Evolutionary conservation across 37 sponge, comb jelly and placozoan species (phyloP), one percentile per base, ranked within the genome.

Genomic region (Dysidea cf. avara): DNA sequence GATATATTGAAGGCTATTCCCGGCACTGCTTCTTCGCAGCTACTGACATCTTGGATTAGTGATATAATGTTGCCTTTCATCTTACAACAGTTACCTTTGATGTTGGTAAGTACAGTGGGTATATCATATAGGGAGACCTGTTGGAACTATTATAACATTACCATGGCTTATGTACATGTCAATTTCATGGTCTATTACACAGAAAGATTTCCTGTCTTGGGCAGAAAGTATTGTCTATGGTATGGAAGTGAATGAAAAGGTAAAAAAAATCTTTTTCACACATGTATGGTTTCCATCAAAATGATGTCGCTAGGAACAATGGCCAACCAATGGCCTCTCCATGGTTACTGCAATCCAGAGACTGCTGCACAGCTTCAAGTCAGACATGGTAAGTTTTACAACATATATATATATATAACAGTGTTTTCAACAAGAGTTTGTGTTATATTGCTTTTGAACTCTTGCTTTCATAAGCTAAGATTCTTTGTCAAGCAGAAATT

Each of bases 321-420:
- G 84, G 84, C 84, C 84, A 12, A 21, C 37, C 6, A 84, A 84
- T 70, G 78, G 56, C 26, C 46, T 84, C 31, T 18, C 47, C 30
- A 20, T 84, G 29, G 59, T 53, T 32, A 29, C 35, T 63, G 39
- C 14, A 22, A 61, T 84, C 18, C 21, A 70, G 39, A 49, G 69
- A 11, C n/a, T 54, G 30, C 20, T 81, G 25, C 20, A 11, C 29
- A 46, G 48, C n/a, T 72, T 51, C 47, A 65, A 39, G 35, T 9
- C 40, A 17, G 21, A 50, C 53, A 63, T 32, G 26, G 61, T 58
- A 22, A 22, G 57, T 26, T 14, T 13, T 56, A 12, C 57, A 56
- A 13, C 26, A 4, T 35, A 16, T 34, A 12, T 54, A 13, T 53
- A 31, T 56, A 57, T 18, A 11, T 13, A 28, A 57, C 28, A 57